A percentile compares a stretch with the other conserved stretches of the same genome.
These are phyloP conservation scores for Apodemia mormo DNA, from an alignment of 2,888 invertebrate species.

Conservation along the genomic window DNA sequence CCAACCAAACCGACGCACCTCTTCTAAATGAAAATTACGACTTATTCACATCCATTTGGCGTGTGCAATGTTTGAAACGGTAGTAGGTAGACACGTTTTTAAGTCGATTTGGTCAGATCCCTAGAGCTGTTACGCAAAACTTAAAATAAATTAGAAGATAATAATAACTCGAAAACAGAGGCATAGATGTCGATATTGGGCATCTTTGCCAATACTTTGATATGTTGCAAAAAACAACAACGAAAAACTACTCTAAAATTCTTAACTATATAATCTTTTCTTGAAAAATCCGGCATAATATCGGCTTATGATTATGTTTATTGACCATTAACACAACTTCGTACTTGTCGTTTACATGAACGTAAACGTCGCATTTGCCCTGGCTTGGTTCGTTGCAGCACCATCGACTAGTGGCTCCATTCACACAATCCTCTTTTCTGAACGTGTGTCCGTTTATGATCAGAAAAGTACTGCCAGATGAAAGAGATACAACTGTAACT, in stretches of 20 bases:
- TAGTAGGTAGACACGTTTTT: not conserved
- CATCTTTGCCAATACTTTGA: not conserved
- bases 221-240: not conserved
- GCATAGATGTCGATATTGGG: not conserved
- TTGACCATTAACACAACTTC: conserved; percentile 56
- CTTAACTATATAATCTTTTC: conserved; percentile 53
- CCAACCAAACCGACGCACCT: too few species aligned
- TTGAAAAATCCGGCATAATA: conserved; percentile 58
- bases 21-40: too few species aligned
- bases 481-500: conserved; percentile 63
- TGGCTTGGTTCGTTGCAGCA: conserved; percentile 57
- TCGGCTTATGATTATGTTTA: conserved; percentile 61
- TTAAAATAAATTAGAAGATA: not conserved
- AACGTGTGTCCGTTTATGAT: conserved; percentile 68
- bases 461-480: conserved; percentile 58
- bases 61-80: too few species aligned
- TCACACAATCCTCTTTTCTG: conserved; percentile 51
- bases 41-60: too few species aligned
- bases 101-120: too few species aligned
- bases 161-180: not conserved
- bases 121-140: not conserved
- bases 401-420: conserved; percentile 55
- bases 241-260: conserved; percentile 24
- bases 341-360: conserved; percentile 60
- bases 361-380: conserved; percentile 57